Evolutionary conservation across 2,888 invertebrate species (phyloP).

Genomic region (Perizoma affinitatum): DNA sequence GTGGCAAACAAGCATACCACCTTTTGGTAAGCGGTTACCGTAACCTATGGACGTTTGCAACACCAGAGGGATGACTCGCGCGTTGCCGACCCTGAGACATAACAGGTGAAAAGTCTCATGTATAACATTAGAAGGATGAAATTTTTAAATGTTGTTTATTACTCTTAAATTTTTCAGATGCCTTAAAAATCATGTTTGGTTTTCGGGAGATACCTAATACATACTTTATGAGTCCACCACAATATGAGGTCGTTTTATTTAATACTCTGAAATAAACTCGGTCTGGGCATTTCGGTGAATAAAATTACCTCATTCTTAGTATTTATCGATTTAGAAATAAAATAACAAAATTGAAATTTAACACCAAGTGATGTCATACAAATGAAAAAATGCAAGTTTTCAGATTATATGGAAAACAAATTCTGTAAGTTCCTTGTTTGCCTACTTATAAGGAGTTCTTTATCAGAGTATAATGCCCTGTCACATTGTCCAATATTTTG

Average conservation of each 20-base stretch:
- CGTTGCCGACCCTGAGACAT: too few relatives aligned
- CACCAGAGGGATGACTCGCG: too few relatives aligned
- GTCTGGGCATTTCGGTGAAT: constrained; percentile 27
- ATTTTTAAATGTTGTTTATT: too few relatives aligned
- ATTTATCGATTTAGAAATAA: constrained; percentile 24
- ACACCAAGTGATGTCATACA: constrained; percentile 8
- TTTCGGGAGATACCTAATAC: constrained; percentile 8
- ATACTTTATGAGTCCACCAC: constrained; percentile 22
- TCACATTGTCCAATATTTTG: constrained; percentile 11
- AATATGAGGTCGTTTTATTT: constrained; percentile 25
- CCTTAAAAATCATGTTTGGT: constrained; percentile 21
- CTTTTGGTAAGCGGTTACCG: too few relatives aligned
- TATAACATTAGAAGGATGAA: too few relatives aligned
- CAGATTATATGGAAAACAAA: neutral
- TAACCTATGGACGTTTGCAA: too few relatives aligned
- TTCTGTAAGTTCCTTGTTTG: neutral
- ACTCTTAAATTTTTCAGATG: too few relatives aligned
- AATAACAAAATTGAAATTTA: constrained; percentile 14
- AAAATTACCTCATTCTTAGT: constrained; percentile 36
- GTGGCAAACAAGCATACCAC: too few relatives aligned
- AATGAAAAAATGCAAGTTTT: neutral
- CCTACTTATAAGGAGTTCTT: neutral
- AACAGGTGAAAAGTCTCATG: too few relatives aligned
- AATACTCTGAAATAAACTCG: constrained; percentile 28
- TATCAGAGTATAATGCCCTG: constrained; percentile 22